Percentiles rank a stretch among this genome's conserved stretches.
Conservation (phyloP, 2,888 invertebrate genomes). For the Agrochola litura region DNA sequence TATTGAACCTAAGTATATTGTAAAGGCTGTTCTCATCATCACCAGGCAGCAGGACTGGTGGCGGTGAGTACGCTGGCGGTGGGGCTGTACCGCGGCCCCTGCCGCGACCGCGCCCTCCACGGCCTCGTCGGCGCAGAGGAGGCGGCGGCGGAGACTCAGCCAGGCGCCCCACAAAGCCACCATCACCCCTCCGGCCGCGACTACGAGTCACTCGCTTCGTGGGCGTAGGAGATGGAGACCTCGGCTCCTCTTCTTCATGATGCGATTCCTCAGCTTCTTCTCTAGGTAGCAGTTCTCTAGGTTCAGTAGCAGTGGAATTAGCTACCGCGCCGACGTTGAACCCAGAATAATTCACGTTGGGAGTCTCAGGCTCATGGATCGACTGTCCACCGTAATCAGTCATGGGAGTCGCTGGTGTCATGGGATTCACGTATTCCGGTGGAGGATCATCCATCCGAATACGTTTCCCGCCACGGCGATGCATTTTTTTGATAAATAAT, state of each 20-base stretch:
- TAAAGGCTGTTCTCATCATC: conserved; percentile 97
- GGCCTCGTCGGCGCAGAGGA: conserved; percentile 82
- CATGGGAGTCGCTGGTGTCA: conserved; percentile 88
- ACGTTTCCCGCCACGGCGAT: conserved; percentile 95
- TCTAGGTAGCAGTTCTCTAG: conserved; percentile 68
- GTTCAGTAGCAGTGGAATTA: conserved; percentile 80
- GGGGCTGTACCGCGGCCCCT: conserved; percentile 86
- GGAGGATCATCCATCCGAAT: conserved; percentile 98
- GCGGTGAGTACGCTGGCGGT: conserved; percentile 88
- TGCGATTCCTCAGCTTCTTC: conserved; percentile 82
- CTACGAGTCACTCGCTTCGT: conserved; percentile 92
- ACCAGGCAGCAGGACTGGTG: conserved; percentile 87
- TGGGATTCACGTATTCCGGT: conserved; percentile 95
- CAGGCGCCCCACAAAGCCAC: conserved; percentile 85
- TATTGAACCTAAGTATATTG: conserved; percentile 95
- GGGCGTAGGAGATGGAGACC: conserved; percentile 90
- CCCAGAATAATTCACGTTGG: conserved; percentile 85
- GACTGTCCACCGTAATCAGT: conserved; percentile 90
- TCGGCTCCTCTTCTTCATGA: conserved; percentile 82
- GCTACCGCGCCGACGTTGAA: conserved; percentile 81
- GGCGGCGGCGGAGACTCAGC: conserved; percentile 89
- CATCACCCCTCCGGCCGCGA: conserved; percentile 89
- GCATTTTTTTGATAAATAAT: conserved; percentile 90
- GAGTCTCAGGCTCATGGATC: conserved; percentile 88
- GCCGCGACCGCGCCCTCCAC: conserved; percentile 84